Percentiles rank a stretch among this genome's conserved stretches.
Conservation (phyloP, 1,140 invertebrate species). For the Neodiprion pinetum region DNA sequence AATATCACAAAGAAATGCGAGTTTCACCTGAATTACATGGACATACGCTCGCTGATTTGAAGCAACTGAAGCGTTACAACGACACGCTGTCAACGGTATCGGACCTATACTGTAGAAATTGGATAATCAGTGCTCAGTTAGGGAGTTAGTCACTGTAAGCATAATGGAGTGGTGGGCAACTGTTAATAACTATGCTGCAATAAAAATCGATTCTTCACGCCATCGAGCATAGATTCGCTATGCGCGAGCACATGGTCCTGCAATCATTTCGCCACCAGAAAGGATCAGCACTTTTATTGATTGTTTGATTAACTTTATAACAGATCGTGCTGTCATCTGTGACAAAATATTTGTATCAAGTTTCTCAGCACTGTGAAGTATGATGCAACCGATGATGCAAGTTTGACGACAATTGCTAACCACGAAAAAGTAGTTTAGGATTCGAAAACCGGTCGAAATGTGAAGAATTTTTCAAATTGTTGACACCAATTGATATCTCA, state of each 20-base stretch:
- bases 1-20: conserved; percentile 58
- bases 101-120: not conserved
- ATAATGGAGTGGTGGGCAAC: not conserved
- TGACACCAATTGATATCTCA: not conserved
- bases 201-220: not conserved
- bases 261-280: not conserved
- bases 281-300: not conserved
- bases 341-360: too few relatives aligned
- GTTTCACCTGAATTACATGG: conserved; percentile 60
- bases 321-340: too few relatives aligned
- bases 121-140: conserved; percentile 7
- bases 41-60: conserved; percentile 49
- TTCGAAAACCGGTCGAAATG: too few relatives aligned
- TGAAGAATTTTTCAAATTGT: not conserved
- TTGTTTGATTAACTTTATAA: too few relatives aligned
- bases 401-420: not conserved
- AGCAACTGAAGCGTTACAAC: conserved; percentile 56
- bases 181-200: not conserved
- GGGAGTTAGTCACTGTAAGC: not conserved
- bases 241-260: not conserved
- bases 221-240: not conserved
- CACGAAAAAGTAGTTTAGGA: not conserved
- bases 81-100: not conserved
- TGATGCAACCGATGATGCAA: not conserved
- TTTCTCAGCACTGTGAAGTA: not conserved